Evolutionary conservation across 2,113 vertebrate genomes (phyloP).

Genomic region (Prinia subflava): DNA sequence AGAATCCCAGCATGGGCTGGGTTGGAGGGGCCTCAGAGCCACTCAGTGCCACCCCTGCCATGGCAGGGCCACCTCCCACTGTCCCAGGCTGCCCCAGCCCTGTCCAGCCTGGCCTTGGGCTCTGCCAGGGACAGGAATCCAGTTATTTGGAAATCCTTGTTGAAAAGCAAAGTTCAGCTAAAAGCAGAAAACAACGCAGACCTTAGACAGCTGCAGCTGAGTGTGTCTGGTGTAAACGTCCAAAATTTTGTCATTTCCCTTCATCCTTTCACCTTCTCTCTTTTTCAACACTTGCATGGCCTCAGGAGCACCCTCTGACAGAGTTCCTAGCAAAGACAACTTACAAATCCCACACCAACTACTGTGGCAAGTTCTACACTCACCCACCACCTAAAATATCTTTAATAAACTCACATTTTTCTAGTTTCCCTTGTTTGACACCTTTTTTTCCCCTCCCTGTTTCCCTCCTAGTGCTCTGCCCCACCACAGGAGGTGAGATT

Average conservation of each 20-base stretch:
- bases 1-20: neutral
- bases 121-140: neutral
- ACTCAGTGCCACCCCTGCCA: neutral
- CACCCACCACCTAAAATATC: rapidly evolving
- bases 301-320: neutral
- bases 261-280: neutral
- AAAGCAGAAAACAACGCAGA: rapidly evolving
- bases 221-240: neutral
- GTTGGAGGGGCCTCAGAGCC: neutral
- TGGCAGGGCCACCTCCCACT: neutral
- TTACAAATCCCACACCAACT: neutral
- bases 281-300: rapidly evolving
- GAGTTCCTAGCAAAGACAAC: neutral
- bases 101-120: neutral
- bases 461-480: neutral
- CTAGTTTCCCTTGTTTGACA: no score
- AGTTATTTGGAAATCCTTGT: neutral
- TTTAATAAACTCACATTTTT: neutral
- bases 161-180: neutral
- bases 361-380: rapidly evolving
- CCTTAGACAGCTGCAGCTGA: neutral
- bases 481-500: neutral
- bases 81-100: neutral
- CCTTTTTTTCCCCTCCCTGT: neutral
- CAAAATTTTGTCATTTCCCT: rapidly evolving